Conservation (phyloP, 1,140 invertebrate genomes). For the Orius insidiosus region DNA sequence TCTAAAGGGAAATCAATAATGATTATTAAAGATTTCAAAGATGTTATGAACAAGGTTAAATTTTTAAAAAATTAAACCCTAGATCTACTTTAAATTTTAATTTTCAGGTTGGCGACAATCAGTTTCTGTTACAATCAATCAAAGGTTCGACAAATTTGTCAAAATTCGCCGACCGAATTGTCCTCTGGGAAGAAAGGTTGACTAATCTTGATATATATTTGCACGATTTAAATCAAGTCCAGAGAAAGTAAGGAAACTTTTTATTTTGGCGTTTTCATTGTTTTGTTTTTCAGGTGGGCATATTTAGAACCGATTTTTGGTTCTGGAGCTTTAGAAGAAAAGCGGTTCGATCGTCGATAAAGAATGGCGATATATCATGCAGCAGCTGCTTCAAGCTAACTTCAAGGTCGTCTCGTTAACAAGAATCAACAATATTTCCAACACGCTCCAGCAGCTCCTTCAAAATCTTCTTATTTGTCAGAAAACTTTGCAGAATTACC, state of each 20-base stretch:
- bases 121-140: slow-evolving; percentile 72
- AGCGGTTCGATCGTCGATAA: slow-evolving; percentile 79
- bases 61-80: neutral
- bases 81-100: neutral
- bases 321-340: slow-evolving; percentile 60
- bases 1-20: slow-evolving; percentile 44
- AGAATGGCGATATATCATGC: slow-evolving; percentile 54
- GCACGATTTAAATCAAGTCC: slow-evolving; percentile 64
- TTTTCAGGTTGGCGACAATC: slow-evolving; percentile 72
- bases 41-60: slow-evolving; percentile 58
- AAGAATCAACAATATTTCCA: slow-evolving; percentile 53
- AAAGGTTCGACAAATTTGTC: slow-evolving; percentile 65
- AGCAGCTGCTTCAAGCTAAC: slow-evolving; percentile 41
- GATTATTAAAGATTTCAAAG: slow-evolving; percentile 84
- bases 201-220: slow-evolving; percentile 57
- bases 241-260: slow-evolving; percentile 42
- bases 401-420: slow-evolving; percentile 62
- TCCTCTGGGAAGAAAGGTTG: slow-evolving; percentile 68
- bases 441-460: slow-evolving; percentile 57
- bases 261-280: neutral
- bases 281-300: slow-evolving; percentile 67
- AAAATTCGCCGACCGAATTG: slow-evolving; percentile 56
- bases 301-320: slow-evolving; percentile 96
- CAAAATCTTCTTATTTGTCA: slow-evolving; percentile 85
- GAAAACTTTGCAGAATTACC: slow-evolving; percentile 82